phyloP scores from a whole-genome alignment of 2,888 invertebrate genomes.

The Maniola hyperantus region DNA sequence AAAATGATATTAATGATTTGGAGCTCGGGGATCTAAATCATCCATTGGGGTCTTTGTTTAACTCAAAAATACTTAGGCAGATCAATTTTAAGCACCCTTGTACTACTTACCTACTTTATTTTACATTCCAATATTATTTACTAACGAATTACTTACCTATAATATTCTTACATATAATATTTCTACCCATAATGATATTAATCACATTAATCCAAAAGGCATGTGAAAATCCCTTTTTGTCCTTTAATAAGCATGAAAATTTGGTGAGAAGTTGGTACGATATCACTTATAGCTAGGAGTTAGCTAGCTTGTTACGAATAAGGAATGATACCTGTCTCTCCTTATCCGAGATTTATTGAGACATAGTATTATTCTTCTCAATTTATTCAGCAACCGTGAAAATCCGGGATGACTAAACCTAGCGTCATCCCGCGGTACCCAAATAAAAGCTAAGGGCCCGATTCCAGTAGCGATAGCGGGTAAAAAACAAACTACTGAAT shows the following conservation, averaged over 20 bases:
- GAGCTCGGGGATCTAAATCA: not conserved
- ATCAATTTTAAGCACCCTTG: too few relatives aligned
- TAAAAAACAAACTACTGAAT: conserved; percentile 78
- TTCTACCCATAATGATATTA: not conserved
- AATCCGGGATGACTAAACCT: conserved; percentile 7
- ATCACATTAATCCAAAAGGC: not conserved
- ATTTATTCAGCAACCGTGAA: conserved; percentile 6
- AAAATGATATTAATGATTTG: too few relatives aligned
- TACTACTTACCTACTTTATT: too few relatives aligned
- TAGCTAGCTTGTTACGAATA: not conserved
- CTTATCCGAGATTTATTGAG: not conserved
- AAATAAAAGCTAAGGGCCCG: conserved; percentile 55
- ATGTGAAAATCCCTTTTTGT: not conserved
- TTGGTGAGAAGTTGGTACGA: too few relatives aligned
- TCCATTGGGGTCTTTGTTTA: not conserved
- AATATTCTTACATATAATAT: not conserved
- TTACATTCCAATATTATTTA: too few relatives aligned
- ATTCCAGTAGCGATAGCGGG: conserved; percentile 69
- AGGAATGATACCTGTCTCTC: not conserved
- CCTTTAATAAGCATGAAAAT: too few relatives aligned
- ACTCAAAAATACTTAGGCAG: too few relatives aligned
- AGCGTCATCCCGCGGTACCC: conserved; percentile 47
- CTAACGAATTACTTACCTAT: too few relatives aligned
- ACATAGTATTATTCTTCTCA: not conserved
- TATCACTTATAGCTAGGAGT: not conserved